Base-by-base conservation (phyloP, 2,797 vertebrate genomes). In the Diceros bicornis region DNA sequence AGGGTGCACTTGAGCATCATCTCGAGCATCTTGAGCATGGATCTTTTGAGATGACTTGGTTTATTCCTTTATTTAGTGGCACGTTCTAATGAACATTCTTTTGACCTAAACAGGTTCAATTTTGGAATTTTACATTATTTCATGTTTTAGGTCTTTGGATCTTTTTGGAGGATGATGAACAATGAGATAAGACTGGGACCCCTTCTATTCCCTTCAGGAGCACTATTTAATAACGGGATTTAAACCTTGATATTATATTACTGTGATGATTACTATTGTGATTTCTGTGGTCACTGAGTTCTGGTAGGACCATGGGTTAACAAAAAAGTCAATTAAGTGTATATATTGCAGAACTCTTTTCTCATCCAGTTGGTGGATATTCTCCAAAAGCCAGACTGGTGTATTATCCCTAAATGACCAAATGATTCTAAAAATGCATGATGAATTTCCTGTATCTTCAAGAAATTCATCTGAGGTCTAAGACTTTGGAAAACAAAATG, bases 371-470 rank as follows among this genome's bases (percentile, higher is more conserved):
- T 97, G 62, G 77, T 98, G 78, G 92, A 91, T 98, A 64, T 29
- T 81, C 75, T 66, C 14, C 92, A 75, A 97, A 98, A 98, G 98
- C 59, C 98, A 98, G 32, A 96, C 98, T 99, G 98, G 98, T 98
- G 98, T 97, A 97, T 6, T 71, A 97, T 98, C 96, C 59, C 84
- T 9, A 11, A 69, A 95, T 47, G 71, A n/a, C 52, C 92, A 95
- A 86, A 55, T 27, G 50, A 66, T 41, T 79, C 61, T 86, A 47
- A 25, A 89, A 96, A 77, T 85, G 57, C n/a, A 2, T 44, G 68
- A 91, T 92, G 75, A n/a, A 72, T 95, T 77, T 81, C 18, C 37
- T 72, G 0, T 71, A 27, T 64, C 4, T 77, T 92, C 17, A 81
- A 89, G 59, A 83, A 84, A 89, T 74, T 91, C 44, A 64, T 62